Evolutionary conservation across 2,113 vertebrate genomes (phyloP).

Genomic region (Pachypanchax playfairii): DNA sequence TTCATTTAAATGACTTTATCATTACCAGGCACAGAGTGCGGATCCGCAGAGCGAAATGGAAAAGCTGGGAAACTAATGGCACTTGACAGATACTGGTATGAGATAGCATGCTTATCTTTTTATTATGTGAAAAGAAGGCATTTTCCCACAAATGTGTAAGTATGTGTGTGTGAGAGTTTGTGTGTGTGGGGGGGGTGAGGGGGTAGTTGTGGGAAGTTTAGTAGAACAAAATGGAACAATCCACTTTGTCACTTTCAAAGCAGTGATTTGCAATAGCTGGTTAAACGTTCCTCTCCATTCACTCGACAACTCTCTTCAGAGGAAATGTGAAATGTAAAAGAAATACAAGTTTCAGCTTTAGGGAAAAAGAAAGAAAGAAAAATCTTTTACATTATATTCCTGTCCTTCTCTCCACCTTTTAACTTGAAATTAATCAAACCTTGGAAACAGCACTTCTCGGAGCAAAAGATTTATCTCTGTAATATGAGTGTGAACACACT

Average conservation of each 20-base stretch:
- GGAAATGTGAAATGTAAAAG: conserved; percentile 11
- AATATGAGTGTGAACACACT: conserved; percentile 3
- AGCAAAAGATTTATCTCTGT: conserved; percentile 19
- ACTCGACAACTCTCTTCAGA: conserved; percentile 6
- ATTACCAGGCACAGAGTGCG: conserved; percentile 61
- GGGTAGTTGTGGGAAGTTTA: conserved; percentile 7
- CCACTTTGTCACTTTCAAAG: conserved; percentile 41
- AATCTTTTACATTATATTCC: conserved; percentile 16
- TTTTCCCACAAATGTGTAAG: no score
- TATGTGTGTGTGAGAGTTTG: no score
- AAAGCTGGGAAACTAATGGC: conserved; percentile 72
- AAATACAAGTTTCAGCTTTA: conserved; percentile 8
- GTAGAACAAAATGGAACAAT: conserved; percentile 42
- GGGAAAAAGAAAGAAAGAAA: conserved; percentile 7
- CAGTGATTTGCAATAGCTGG: conserved; percentile 50
- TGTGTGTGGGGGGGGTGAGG: not conserved
- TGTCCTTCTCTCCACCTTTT: not conserved
- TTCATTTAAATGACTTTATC: conserved; percentile 76
- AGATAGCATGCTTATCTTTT: conserved; percentile 73
- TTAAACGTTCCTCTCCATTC: conserved; percentile 44
- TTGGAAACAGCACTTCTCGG: not conserved
- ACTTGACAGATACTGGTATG: conserved; percentile 72
- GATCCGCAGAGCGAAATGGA: conserved; percentile 67
- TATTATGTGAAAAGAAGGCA: conserved; percentile 68
- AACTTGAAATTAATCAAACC: conserved; percentile 35